Evolutionary conservation across 2,888 invertebrate species (phyloP).

Genomic region (Villa cingulata): DNA sequence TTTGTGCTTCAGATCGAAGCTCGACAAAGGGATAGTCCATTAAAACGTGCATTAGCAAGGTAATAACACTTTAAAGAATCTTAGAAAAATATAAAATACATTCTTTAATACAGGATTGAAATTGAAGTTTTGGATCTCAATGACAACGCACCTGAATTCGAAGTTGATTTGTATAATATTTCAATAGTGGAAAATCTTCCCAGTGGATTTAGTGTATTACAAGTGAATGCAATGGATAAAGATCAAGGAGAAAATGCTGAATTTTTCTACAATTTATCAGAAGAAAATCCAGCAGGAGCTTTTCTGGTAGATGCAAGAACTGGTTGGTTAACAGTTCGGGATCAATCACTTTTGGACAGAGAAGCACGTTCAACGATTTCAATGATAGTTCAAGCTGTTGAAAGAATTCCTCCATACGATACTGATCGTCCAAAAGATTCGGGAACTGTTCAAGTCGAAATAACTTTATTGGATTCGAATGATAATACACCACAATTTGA

Average conservation of each 20-base stretch:
- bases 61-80: conserved; percentile 23
- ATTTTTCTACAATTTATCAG: conserved; percentile 57
- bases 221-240: conserved; percentile 59
- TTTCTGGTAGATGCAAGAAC: conserved; percentile 65
- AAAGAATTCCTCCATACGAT: conserved; percentile 50
- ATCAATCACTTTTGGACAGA: conserved; percentile 60
- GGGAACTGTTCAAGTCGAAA: conserved; percentile 59
- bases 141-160: conserved; percentile 76
- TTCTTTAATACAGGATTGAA: conserved; percentile 42
- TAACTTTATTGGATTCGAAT: conserved; percentile 75
- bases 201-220: conserved; percentile 47
- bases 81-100: too few relatives aligned
- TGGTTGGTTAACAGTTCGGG: conserved; percentile 76
- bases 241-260: conserved; percentile 79
- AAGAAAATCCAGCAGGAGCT: conserved; percentile 56
- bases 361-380: conserved; percentile 58
- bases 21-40: conserved; percentile 61
- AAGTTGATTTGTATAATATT: conserved; percentile 79
- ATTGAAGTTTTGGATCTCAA: conserved; percentile 63
- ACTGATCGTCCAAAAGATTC: conserved; percentile 25
- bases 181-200: conserved; percentile 86
- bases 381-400: conserved; percentile 66
- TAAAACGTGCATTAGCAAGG: conserved; percentile 56
- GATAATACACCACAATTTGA: conserved; percentile 82
- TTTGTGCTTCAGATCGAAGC: conserved; percentile 68